Evolutionary conservation across 2,888 invertebrate species (phyloP).

Genomic region (Notodonta ziczac): DNA sequence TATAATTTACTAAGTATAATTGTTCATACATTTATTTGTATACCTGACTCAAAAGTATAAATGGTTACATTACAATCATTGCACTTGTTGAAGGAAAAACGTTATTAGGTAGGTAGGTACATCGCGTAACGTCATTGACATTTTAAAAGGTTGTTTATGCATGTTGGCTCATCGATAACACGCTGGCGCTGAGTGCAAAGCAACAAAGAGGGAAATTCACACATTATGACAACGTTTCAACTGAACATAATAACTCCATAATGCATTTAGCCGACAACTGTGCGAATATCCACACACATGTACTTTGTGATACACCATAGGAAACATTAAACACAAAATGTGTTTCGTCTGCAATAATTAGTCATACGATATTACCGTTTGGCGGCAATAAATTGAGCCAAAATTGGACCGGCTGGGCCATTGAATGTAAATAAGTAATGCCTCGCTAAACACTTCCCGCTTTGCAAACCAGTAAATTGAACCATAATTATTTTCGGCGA

Average conservation of each 20-base stretch:
- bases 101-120: background rate
- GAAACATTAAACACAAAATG: conserved; percentile 2
- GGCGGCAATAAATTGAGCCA: conserved; percentile 11
- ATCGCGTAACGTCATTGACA: conserved; percentile 23
- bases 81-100: too few species aligned
- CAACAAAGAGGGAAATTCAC: conserved; percentile 54
- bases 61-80: too few species aligned
- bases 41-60: too few species aligned
- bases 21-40: too few species aligned
- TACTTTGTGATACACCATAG: background rate
- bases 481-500: conserved; percentile 37
- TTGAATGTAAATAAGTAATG: conserved; percentile 40
- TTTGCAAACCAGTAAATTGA: conserved; percentile 24
- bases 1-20: too few species aligned
- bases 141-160: conserved; percentile 32
- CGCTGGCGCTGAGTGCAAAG: conserved; percentile 26
- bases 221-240: conserved; percentile 42
- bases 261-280: conserved; percentile 11
- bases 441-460: conserved; percentile 35
- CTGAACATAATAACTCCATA: conserved; percentile 22
- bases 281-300: background rate
- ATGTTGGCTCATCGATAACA: conserved; percentile 29
- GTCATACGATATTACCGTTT: conserved; percentile 7
- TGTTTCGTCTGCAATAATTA: conserved; percentile 5
- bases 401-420: conserved; percentile 23